Conservation (phyloP, 2,113 vertebrate genomes). For the Aramus guarauna region DNA sequence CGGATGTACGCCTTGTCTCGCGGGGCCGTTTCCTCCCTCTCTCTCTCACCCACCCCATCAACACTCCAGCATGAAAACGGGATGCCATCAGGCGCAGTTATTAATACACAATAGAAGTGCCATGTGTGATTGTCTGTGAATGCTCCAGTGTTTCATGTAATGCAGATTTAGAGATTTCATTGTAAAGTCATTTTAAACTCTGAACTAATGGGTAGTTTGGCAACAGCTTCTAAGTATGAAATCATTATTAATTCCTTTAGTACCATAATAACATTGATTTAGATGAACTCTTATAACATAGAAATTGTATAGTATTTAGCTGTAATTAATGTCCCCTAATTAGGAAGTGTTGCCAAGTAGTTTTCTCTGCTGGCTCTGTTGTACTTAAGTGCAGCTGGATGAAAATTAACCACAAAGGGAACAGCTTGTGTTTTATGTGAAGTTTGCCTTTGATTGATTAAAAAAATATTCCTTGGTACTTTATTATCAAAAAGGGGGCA, state of each 20-base stretch:
- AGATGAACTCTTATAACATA: slow-evolving; percentile 74
- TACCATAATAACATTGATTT: slow-evolving; percentile 76
- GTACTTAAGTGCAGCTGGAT: slow-evolving; percentile 77
- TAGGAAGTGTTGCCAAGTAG: slow-evolving; percentile 75
- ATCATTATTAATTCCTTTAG: slow-evolving; percentile 77
- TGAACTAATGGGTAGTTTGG: slow-evolving; percentile 74
- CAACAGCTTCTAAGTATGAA: slow-evolving; percentile 65
- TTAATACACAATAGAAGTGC: background rate
- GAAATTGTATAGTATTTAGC: slow-evolving; percentile 76
- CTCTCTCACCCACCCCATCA: background rate
- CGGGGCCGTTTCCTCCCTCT: background rate
- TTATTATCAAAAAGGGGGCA: slow-evolving; percentile 55
- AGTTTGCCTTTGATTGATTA: slow-evolving; percentile 74
- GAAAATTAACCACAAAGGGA: slow-evolving; percentile 78
- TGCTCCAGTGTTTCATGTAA: background rate
- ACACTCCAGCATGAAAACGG: background rate
- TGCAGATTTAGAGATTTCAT: slow-evolving; percentile 11
- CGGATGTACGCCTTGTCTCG: background rate
- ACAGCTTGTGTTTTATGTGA: slow-evolving; percentile 78
- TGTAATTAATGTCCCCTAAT: slow-evolving; percentile 79
- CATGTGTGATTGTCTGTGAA: background rate
- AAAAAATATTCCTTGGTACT: slow-evolving; percentile 70
- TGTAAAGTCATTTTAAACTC: slow-evolving; percentile 52
- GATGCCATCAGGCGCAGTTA: background rate
- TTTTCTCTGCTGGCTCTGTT: slow-evolving; percentile 76